phyloP scores from a whole-genome alignment of 2,113 vertebrate species.

The Lethenteron camtschaticum region DNA sequence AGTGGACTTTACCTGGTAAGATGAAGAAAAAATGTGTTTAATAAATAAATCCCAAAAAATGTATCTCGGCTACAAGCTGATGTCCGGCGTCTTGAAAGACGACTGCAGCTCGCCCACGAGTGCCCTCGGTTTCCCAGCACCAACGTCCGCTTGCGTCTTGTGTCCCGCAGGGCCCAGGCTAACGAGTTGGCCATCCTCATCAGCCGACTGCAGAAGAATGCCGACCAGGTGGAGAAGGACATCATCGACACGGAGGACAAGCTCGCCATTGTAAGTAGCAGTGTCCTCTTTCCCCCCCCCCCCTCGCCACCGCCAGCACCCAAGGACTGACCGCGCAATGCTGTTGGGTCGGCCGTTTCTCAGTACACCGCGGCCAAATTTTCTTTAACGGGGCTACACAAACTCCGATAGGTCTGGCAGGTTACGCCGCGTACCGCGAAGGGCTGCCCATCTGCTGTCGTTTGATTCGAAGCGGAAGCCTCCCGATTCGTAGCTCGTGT shows the following conservation, averaged over 20 bases:
- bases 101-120: too few relatives aligned
- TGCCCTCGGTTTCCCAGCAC: background rate
- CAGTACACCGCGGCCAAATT: background rate
- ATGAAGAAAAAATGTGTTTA: too few relatives aligned
- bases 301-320: background rate
- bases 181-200: slow-evolving; percentile 48
- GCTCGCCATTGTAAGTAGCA: slow-evolving; percentile 46
- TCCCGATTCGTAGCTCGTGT: too few relatives aligned
- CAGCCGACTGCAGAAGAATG: slow-evolving; percentile 74
- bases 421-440: background rate
- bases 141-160: slow-evolving; percentile 4
- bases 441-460: background rate
- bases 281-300: background rate
- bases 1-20: too few relatives aligned
- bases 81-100: too few relatives aligned
- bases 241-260: slow-evolving; percentile 64
- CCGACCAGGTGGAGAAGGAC: slow-evolving; percentile 78
- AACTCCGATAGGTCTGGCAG: background rate
- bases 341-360: background rate
- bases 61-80: too few relatives aligned
- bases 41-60: too few relatives aligned
- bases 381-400: background rate
- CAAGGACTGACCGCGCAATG: background rate
- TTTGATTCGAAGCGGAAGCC: background rate
- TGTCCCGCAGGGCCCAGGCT: slow-evolving; percentile 25